Conservation (phyloP, 2,888 invertebrate species). For the Trichacis sp. region DNA sequence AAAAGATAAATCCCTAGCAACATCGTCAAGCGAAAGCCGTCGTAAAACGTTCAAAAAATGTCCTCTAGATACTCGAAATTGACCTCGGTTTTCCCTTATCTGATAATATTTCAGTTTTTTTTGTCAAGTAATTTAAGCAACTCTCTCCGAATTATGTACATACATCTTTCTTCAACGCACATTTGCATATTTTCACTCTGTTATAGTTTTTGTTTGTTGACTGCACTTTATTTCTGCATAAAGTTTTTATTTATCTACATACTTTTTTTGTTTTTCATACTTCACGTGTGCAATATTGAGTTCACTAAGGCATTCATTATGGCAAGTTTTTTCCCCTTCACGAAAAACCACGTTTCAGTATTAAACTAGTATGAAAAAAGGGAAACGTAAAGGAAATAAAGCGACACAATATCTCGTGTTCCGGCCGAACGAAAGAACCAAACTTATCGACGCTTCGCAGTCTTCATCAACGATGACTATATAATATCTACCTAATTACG, state of each 20-base stretch:
- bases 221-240: constrained; percentile 21
- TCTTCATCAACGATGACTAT: constrained; percentile 32
- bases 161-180: constrained; percentile 26
- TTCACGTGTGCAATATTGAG: constrained; percentile 52
- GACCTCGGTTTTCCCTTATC: not conserved
- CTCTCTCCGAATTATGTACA: constrained; percentile 31
- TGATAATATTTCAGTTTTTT: constrained; percentile 16
- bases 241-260: constrained; percentile 36
- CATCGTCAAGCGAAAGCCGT: not conserved
- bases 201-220: constrained; percentile 23
- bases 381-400: constrained; percentile 8
- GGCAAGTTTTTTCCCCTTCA: constrained; percentile 54
- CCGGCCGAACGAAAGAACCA: constrained; percentile 27
- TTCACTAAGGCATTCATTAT: constrained; percentile 67
- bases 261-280: constrained; percentile 44
- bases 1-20: constrained; percentile 14
- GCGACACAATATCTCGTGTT: constrained; percentile 24
- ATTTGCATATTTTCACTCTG: constrained; percentile 26
- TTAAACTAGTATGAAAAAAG: constrained; percentile 17
- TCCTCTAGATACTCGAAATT: not conserved
- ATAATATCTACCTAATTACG: constrained; percentile 26
- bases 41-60: constrained; percentile 13
- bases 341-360: constrained; percentile 25
- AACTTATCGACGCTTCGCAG: constrained; percentile 29
- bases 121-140: constrained; percentile 26